Evolutionary conservation across 2,113 vertebrate genomes (phyloP).

Genomic region (Neotoma lepida): DNA sequence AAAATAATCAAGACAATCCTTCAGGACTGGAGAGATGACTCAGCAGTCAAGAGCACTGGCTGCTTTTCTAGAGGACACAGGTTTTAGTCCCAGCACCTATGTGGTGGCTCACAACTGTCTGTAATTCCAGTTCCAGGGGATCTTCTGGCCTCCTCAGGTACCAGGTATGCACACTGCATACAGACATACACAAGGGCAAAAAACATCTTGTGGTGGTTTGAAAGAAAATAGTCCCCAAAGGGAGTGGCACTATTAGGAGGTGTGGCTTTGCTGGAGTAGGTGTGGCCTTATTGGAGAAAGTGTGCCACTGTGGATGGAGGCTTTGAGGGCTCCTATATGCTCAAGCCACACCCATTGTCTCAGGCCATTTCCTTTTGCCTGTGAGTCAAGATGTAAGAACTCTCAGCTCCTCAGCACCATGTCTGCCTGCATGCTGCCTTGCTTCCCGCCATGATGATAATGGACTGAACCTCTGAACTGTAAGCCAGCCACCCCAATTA

Average conservation of each 20-base stretch:
- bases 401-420: no score
- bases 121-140: not conserved
- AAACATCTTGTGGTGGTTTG: not conserved
- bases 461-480: no score
- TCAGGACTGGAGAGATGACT: not conserved
- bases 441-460: no score
- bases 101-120: not conserved
- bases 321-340: not conserved
- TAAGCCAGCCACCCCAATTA: no score
- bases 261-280: not conserved
- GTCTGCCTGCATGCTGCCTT: no score
- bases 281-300: not conserved
- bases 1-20: not conserved
- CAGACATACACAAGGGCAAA: not conserved
- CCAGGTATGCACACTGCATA: not conserved
- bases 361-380: no score
- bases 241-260: not conserved
- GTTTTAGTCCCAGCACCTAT: not conserved
- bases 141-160: not conserved
- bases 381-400: no score
- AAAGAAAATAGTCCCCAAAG: not conserved
- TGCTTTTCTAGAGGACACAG: not conserved
- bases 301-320: not conserved
- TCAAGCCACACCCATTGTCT: not conserved
- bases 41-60: not conserved